These are phyloP conservation scores for Dryomyza anilis DNA, from an alignment of 2,888 invertebrate genomes.

Conservation along the genomic window DNA sequence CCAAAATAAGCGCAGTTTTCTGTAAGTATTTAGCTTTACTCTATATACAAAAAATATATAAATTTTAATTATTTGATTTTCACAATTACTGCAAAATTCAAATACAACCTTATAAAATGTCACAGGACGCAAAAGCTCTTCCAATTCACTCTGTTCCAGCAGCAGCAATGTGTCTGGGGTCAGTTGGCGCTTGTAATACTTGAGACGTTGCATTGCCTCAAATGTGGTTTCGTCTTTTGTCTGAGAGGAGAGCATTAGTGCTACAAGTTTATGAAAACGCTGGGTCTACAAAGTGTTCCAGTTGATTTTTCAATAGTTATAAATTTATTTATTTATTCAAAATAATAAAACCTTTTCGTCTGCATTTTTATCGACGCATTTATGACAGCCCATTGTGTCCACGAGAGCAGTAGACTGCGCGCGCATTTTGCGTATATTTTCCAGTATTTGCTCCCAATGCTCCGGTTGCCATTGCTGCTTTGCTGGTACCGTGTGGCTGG, in stretches of 20 bases:
- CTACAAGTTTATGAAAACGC: conserved; percentile 86
- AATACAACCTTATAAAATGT: conserved; percentile 86
- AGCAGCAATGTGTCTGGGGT: conserved; percentile 73
- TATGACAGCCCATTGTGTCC: conserved; percentile 91
- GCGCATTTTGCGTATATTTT: conserved; percentile 85
- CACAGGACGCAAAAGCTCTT: conserved; percentile 87
- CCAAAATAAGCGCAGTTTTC: conserved; percentile 77
- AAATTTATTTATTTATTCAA: neutral
- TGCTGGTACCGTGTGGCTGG: no score
- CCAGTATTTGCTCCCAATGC: conserved; percentile 74
- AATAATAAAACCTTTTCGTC: conserved; percentile 50
- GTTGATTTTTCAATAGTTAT: neutral
- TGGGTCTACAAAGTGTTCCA: conserved; percentile 67
- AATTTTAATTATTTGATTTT: neutral
- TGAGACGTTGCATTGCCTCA: conserved; percentile 84
- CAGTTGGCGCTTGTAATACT: conserved; percentile 66
- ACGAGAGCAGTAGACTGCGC: conserved; percentile 84
- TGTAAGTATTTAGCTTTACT: conserved; percentile 91
- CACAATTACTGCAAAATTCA: no score
- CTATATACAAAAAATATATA: conserved; percentile 63
- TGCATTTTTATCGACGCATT: conserved; percentile 72
- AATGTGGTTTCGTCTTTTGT: conserved; percentile 85
- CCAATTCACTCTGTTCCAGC: conserved; percentile 74
- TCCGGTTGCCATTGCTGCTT: conserved; percentile 66
- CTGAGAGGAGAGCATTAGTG: conserved; percentile 96